Evolutionary conservation across 1,140 invertebrate species (phyloP).

Genomic region (Tyrophagus putrescentiae): DNA sequence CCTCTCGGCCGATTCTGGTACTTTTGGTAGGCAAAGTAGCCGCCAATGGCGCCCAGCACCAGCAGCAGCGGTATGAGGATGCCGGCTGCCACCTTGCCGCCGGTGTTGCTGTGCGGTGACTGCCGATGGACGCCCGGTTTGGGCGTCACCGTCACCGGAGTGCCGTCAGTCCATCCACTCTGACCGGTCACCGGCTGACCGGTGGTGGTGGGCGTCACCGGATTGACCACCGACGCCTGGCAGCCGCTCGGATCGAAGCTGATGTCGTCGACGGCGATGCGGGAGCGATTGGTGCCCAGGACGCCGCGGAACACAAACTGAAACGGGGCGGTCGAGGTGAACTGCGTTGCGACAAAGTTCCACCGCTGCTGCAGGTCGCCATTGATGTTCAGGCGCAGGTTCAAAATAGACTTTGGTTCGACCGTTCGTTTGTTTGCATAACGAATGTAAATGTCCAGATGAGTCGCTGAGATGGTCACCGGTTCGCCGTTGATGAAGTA

Average conservation of each 20-base stretch:
- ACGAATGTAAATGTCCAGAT: neutral
- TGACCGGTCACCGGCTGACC: no score
- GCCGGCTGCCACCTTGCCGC: neutral
- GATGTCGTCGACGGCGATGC: conserved; percentile 24
- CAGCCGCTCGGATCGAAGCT: conserved; percentile 22
- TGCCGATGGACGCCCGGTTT: no score
- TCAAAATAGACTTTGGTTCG: neutral
- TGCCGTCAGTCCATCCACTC: no score
- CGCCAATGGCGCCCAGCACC: neutral
- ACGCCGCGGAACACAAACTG: conserved; percentile 11
- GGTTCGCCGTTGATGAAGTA: neutral
- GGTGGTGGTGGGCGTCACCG: neutral
- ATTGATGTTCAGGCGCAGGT: neutral
- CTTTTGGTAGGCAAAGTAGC: neutral
- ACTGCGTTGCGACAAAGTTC: neutral
- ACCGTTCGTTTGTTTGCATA: neutral
- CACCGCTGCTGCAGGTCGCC: neutral
- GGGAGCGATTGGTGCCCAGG: neutral
- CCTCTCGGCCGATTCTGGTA: neutral
- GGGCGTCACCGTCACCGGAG: no score
- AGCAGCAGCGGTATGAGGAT: neutral
- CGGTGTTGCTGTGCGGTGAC: no score
- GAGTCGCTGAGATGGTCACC: neutral
- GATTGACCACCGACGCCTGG: neutral
- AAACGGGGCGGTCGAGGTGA: neutral